Percentiles rank a stretch among this genome's conserved stretches.
Conservation (phyloP, 2,113 vertebrate genomes). For the Butorides virescens region DNA sequence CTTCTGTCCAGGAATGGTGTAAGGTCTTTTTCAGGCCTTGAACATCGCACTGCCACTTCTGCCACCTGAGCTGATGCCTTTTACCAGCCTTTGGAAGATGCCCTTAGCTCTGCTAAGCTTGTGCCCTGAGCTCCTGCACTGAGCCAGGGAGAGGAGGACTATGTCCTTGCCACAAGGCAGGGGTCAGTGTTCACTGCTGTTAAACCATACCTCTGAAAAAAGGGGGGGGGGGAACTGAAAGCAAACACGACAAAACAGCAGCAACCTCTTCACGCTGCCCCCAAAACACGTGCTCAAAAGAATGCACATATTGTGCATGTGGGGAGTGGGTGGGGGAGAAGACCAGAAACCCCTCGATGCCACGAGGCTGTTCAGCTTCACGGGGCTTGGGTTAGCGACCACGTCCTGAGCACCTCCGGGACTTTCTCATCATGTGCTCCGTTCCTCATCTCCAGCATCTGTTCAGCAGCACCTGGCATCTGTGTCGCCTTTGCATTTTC, state of each 20-base stretch:
- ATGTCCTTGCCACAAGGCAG: not conserved
- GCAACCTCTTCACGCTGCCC: not conserved
- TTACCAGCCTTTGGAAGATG: not conserved
- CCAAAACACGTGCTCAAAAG: not conserved
- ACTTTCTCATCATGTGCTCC: rapidly evolving
- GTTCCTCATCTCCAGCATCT: not conserved
- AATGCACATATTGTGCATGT: rapidly evolving
- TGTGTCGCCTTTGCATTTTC: not conserved
- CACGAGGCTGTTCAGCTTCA: not conserved
- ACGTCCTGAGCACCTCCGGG: not conserved
- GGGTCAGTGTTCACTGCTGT: not conserved
- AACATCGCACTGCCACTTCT: not conserved
- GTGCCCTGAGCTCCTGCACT: not conserved
- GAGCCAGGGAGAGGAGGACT: not conserved
- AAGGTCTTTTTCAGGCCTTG: not conserved
- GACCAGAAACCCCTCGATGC: not conserved
- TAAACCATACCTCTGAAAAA: not conserved
- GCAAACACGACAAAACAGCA: not conserved
- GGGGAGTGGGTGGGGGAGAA: not conserved
- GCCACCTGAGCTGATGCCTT: not conserved
- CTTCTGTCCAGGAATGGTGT: not conserved
- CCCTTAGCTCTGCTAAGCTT: not conserved
- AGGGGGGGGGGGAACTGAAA: not conserved
- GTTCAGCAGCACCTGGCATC: not conserved
- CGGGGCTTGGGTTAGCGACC: not conserved